Base-by-base conservation (phyloP, 2,888 invertebrate species). In the Troides helena region DNA sequence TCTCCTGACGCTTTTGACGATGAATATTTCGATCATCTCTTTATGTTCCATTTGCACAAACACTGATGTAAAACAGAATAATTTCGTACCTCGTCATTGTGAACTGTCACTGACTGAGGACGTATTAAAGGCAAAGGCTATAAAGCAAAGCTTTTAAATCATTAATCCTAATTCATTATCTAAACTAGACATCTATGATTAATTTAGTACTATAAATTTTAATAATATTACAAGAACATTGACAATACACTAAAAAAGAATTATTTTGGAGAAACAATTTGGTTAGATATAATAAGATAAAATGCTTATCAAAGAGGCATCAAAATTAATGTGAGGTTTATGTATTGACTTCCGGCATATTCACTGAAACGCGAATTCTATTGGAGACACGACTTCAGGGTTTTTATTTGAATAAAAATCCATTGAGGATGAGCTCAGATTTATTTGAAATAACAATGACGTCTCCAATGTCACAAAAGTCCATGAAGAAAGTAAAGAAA, bases 381-480 rank as follows among this genome's bases (percentile, higher is more conserved):
- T 75, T 77, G 75, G 77, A 77, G 75, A 76, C 74, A 71, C 36
- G 73, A 73, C 70, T 53, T 17, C 21, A 81, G 86, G 86, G 84
- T 81, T 80, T 74, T 79, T 77, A 78, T 79, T 79, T 77, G 80
- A 91, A 90, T 90, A 85, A 91, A 92, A 91, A 90, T 87, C 89
- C 82, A 81, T 85, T 83, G 90, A 92, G 92, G 87, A 90, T 92
- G 87, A 91, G 86, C 91, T 91, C 92, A 90, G 88, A 87, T 92
- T 92, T 92, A 92, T 92, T 92, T 87, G 90, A 91, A 92, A 88
- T 90, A 92, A 92, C 91, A 92, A 91, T 90, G 89, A 91, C 88
- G 90, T 89, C 91, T 92, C 90, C 92, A 90, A 90, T 92, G 87
- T 87, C 90, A 92, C 92, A 92, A 89, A 90, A 92, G 87, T 90